phyloP scores from a whole-genome alignment of 2,113 vertebrate genomes.

The Toxostoma redivivum region DNA sequence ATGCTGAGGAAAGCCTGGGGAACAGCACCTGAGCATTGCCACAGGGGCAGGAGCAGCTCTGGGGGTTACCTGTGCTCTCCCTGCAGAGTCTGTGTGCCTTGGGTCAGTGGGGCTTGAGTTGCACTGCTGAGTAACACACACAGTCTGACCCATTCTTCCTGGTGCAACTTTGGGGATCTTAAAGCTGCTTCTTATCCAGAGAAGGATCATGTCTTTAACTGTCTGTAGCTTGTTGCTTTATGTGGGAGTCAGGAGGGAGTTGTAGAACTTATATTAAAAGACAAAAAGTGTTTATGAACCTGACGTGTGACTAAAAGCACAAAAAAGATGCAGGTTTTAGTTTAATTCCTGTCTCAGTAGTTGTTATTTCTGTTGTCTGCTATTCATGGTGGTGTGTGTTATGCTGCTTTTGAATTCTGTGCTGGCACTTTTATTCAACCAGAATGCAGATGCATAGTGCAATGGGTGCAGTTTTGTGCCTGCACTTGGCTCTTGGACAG shows the following conservation, averaged over 20 bases:
- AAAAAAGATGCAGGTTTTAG: background rate
- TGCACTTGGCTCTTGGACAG: background rate
- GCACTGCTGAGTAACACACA: fast-evolving
- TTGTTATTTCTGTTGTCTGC: background rate
- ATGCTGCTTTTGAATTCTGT: background rate
- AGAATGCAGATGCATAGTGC: background rate
- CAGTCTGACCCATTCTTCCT: background rate
- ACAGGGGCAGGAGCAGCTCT: background rate
- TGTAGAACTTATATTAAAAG: background rate
- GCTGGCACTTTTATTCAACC: background rate
- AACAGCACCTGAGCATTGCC: background rate
- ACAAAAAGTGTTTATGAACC: background rate
- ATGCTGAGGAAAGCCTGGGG: background rate
- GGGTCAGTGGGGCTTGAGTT: background rate
- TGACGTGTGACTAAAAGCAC: background rate
- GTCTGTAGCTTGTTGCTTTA: background rate
- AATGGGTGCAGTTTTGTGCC: background rate
- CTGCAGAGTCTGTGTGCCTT: fast-evolving
- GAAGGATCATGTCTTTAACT: background rate
- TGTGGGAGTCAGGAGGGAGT: background rate
- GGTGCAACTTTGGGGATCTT: background rate
- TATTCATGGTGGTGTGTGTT: background rate
- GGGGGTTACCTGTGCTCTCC: background rate
- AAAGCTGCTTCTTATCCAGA: background rate
- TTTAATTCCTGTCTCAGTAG: background rate